Evolutionary conservation across 2,113 vertebrate species (phyloP), one percentile per base, ranked within the genome.

Genomic region (Pluvianellus socialis): DNA sequence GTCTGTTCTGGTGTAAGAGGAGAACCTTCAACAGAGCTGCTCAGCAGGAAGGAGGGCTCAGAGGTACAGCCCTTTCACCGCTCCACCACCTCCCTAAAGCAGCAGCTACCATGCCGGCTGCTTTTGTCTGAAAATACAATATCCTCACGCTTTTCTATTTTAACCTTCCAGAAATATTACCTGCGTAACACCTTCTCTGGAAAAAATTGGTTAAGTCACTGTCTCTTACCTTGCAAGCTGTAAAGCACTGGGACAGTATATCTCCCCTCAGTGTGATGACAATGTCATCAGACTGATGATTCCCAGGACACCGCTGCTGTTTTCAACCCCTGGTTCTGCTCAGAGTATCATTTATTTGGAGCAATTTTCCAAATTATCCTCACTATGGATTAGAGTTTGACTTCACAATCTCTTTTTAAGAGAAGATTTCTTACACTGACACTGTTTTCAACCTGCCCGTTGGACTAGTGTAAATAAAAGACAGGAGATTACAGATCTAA

Each of bases 401-500:
- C 19, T 81, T 90, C 50, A 77, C 24, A 59, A 58, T 63, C 42
- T 84, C 50, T 67, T 92, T 75, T 66, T 67, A 84, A 88, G 55
- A 94, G 53, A 55, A 47, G 30, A 73, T 80, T 84, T 83, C 28
- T 50, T 88, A 70, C 22, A 66, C 35, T 70, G 72, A 71, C 68
- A 71, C 5, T 52, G 50, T 80, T 92, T 94, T 73, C 79, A 67
- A 77, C 59, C 61, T 80, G 27, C 12, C 53, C 27, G 20, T 33
- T 92, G 88, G 47, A 42, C 32, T 74, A 53, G 17, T 50, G 76
- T 84, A 96, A 91, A 95, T 74, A 89, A 89, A 91, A 75, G 44
- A 81, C 30, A 45, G 28, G 15, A 30, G 74, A 79, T 95, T 97
- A 84, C 33, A 85, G 49, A 85, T 30, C 80, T 87, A 94, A 95